These are phyloP conservation scores for Rattus rattus DNA, from an alignment of 2,113 vertebrate species.

Conservation along the genomic window DNA sequence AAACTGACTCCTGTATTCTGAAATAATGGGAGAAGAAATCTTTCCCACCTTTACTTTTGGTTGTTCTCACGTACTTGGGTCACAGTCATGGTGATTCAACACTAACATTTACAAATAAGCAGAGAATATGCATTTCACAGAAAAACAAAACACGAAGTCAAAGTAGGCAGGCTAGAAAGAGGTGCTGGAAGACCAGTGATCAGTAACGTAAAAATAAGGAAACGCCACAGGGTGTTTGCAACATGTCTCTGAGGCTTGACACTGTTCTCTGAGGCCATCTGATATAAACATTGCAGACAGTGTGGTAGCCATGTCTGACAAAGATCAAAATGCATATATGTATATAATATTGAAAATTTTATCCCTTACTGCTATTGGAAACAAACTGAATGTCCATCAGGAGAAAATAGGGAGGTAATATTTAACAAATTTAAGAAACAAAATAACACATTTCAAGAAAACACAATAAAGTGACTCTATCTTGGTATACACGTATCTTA, in stretches of 20 bases:
- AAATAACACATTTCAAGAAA: not conserved
- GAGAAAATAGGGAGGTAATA: not conserved
- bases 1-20: not conserved
- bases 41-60: not conserved
- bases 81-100: not conserved
- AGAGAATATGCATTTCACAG: not conserved
- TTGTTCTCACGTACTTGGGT: too few species aligned
- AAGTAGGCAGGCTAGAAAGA: not conserved
- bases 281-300: not conserved
- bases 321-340: not conserved
- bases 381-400: not conserved
- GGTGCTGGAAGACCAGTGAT: not conserved
- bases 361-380: not conserved
- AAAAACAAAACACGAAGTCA: not conserved
- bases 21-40: not conserved
- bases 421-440: constrained; percentile 2
- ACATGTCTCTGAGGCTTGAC: not conserved
- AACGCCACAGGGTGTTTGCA: not conserved
- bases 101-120: not conserved
- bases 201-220: not conserved
- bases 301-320: not conserved
- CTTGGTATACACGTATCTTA: not conserved
- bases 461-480: not conserved
- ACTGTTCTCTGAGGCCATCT: not conserved
- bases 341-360: not conserved